phyloP scores from a whole-genome alignment of 1,140 invertebrate species.

The Drosophila arawakana region DNA sequence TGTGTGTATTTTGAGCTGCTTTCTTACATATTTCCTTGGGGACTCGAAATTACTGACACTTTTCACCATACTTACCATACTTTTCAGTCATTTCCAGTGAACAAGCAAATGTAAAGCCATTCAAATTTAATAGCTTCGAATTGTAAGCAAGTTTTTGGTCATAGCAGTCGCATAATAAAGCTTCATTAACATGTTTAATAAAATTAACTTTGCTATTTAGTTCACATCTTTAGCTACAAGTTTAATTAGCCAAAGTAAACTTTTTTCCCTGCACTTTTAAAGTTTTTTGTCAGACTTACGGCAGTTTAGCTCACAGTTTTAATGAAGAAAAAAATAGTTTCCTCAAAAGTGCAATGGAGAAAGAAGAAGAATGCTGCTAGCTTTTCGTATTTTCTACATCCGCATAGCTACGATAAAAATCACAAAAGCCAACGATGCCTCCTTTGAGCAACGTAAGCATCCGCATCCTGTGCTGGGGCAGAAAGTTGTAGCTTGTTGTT shows the following conservation, averaged over 20 bases:
- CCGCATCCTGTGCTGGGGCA: background rate
- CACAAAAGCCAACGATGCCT: background rate
- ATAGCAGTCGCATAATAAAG: background rate
- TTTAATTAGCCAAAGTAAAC: too few relatives aligned
- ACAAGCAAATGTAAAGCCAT: background rate
- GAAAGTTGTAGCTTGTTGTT: background rate
- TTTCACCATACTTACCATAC: background rate
- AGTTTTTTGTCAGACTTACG: background rate
- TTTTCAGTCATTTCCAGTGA: background rate
- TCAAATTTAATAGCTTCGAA: background rate
- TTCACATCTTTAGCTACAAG: too few relatives aligned
- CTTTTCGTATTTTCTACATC: background rate
- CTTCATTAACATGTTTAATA: too few relatives aligned
- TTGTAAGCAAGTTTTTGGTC: background rate
- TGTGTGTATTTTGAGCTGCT: background rate
- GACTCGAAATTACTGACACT: constrained; percentile 9
- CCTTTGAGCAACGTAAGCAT: background rate
- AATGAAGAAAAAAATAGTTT: too few relatives aligned
- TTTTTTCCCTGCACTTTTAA: background rate
- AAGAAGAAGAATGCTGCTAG: background rate
- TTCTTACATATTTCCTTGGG: constrained; percentile 1
- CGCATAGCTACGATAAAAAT: background rate
- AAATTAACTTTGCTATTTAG: too few relatives aligned
- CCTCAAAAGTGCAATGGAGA: background rate
- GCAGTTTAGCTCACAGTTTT: background rate